Percentiles rank a stretch among this genome's conserved stretches.
phyloP scores from a whole-genome alignment of 2,888 invertebrate genomes.

The Alentia gelatinosa region DNA sequence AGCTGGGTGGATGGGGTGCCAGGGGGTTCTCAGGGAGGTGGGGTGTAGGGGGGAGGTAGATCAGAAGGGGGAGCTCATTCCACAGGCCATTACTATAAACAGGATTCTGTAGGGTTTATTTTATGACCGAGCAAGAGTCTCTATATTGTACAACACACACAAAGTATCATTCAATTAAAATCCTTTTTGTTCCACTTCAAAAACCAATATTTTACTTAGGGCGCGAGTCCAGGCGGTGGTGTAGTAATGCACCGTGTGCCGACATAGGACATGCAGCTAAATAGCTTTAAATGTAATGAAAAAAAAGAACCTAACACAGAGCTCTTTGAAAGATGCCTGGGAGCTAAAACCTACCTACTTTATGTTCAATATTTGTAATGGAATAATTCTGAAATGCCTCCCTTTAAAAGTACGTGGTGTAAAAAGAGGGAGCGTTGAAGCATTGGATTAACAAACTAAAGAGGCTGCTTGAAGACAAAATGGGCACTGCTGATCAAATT shows the following conservation, averaged over 20 bases:
- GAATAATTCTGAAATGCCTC: constrained; percentile 45
- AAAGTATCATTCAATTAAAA: constrained; percentile 47
- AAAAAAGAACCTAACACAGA: not conserved
- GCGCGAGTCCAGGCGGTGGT: not conserved
- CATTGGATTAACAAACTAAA: constrained; percentile 41
- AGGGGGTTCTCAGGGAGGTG: not conserved
- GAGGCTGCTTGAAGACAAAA: constrained; percentile 26
- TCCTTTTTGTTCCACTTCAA: constrained; percentile 48
- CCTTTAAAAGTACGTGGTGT: constrained; percentile 32
- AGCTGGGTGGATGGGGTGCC: not conserved
- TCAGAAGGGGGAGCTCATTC: not conserved
- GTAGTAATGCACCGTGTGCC: constrained; percentile 12
- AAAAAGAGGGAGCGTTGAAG: not conserved
- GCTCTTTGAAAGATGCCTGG: constrained; percentile 15
- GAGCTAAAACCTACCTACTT: constrained; percentile 48
- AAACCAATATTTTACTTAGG: constrained; percentile 51
- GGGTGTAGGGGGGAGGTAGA: not conserved
- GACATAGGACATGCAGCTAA: not conserved
- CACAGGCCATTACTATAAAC: not conserved
- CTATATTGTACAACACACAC: constrained; percentile 31
- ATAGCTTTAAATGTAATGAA: constrained; percentile 30
- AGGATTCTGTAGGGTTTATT: not conserved
- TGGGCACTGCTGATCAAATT: constrained; percentile 38
- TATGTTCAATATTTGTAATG: constrained; percentile 48
- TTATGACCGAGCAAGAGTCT: not conserved